Percentiles rank a stretch among this genome's conserved stretches.
Conservation (phyloP, 2,113 vertebrate species). For the Neopipo cinnamomea region DNA sequence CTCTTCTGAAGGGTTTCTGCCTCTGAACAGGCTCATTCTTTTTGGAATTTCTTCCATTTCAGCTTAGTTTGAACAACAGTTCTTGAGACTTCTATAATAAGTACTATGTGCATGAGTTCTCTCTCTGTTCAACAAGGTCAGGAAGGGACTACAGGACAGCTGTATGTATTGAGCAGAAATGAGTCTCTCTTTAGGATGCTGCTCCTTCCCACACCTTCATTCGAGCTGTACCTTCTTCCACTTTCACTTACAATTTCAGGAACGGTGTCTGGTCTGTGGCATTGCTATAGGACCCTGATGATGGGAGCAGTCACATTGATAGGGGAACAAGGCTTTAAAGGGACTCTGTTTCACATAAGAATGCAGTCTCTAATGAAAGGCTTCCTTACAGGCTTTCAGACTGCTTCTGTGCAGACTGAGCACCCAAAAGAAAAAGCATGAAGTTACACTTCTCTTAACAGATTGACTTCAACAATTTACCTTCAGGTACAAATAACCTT, state of each 20-base stretch:
- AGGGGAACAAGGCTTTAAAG: neutral
- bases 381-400: neutral
- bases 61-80: neutral
- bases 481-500: neutral
- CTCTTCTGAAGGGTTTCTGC: neutral
- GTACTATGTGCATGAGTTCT: too few species aligned
- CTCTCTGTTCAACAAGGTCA: neutral
- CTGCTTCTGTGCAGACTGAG: neutral
- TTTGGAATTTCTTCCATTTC: neutral
- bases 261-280: fast-evolving
- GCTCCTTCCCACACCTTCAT: neutral
- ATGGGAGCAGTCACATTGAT: neutral
- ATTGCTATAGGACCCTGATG: neutral
- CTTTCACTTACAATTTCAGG: neutral
- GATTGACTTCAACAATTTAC: neutral
- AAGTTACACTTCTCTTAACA: neutral
- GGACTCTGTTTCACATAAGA: neutral
- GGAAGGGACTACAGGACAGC: neutral
- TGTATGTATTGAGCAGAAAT: neutral
- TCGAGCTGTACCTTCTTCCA: neutral
- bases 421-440: neutral
- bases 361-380: neutral
- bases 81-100: neutral
- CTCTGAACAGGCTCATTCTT: neutral
- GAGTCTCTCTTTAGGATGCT: neutral